A percentile compares a stretch with the other conserved stretches of the same genome.
These are phyloP conservation scores for Malaclemys terrapin DNA, from an alignment of 2,113 vertebrate species.

Conservation along the genomic window DNA sequence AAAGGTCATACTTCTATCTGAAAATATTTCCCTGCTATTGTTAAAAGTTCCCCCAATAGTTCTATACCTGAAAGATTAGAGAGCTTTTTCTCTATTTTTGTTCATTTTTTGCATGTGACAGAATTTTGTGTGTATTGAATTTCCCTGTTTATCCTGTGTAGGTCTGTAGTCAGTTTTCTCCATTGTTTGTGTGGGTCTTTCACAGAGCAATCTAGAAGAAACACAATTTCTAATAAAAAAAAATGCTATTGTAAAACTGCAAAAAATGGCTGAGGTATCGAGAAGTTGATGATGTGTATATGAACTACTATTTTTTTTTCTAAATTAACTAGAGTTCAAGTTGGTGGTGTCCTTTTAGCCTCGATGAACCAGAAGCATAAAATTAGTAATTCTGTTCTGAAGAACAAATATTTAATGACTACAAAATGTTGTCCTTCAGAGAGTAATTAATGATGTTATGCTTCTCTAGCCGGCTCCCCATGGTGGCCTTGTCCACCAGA, in stretches of 20 bases:
- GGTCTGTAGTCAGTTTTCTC: background rate
- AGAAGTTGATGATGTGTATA: background rate
- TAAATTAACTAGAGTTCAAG: background rate
- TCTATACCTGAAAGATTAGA: background rate
- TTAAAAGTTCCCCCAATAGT: background rate
- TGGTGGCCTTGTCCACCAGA: background rate
- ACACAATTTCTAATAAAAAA: background rate
- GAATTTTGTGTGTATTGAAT: fast-evolving
- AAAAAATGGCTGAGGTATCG: background rate
- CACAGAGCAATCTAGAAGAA: background rate
- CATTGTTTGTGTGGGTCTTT: fast-evolving
- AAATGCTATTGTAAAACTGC: background rate
- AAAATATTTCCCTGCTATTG: background rate
- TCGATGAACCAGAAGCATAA: background rate
- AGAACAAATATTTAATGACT: background rate
- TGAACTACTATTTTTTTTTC: background rate
- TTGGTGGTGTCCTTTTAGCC: background rate
- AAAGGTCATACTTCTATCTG: background rate
- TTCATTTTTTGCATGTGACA: background rate
- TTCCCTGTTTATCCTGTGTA: fast-evolving
- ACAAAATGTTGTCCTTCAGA: background rate
- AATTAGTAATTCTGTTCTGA: background rate
- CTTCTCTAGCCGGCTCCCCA: background rate
- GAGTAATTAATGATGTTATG: background rate
- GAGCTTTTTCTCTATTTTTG: fast-evolving